Evolutionary conservation across 2,113 vertebrate genomes (phyloP), one percentile per base, ranked within the genome.

Genomic region (Colius striatus): DNA sequence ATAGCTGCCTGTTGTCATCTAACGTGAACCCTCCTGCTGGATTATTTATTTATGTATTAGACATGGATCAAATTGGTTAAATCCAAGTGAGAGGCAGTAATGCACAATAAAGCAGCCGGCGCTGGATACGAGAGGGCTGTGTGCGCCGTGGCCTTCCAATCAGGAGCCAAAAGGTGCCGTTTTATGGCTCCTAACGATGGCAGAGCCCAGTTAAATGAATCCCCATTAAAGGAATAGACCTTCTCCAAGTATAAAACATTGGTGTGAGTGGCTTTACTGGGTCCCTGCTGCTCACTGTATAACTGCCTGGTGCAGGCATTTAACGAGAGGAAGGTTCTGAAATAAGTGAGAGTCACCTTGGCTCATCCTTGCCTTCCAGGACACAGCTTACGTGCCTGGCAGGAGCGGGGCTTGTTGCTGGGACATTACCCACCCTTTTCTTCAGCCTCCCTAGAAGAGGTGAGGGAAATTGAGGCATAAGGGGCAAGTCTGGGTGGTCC

Each of bases 41-140:
- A 97, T 97, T 97, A 97, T 97, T 97, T 97, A 97, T 96, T 97
- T 96, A 97, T 95, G 95, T 90, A 94, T 97, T 94, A 97, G 96
- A 95, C 95, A 95, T 82, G 95, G 95, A 96, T 95, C 93, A 95
- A 94, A 96, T 92, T 96, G 97, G 96, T 96, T 95, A 96, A 97
- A 96, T 94, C 87, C 13, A 9, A 79, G 89, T 38, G 77, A 90
- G 94, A 97, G 89, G 92, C 95, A 84, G 94, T 80, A 96, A 85
- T 94, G 94, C 93, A 90, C 96, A 96, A 95, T 94, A 96, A 96
- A 96, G 92, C 91, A 93, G 91, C 60, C 48, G 0, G 76, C 0
- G 6, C 65, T 93, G 87, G 82, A 63, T 95, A 57, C 0, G 1
- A 95, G 85, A 43, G 92, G 76, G 65, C 66, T 91, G 79, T 1